Evolutionary conservation across 2,113 vertebrate genomes (phyloP), one percentile per base, ranked within the genome.

Genomic region (Falco punctatus): DNA sequence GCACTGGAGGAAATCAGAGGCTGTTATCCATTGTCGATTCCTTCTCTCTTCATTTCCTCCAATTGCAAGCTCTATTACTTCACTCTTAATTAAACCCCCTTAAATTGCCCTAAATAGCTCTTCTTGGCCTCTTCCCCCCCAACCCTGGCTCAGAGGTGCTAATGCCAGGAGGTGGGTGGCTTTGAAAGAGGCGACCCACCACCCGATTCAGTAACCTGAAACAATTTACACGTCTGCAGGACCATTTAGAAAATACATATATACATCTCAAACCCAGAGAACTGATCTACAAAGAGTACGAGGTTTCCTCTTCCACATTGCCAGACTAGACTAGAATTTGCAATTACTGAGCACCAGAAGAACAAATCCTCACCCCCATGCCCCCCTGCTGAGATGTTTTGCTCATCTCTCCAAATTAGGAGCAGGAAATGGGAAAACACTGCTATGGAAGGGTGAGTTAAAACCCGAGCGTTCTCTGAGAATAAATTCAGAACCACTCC

Each of bases 141-240:
- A 6, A 0, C 51, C 30, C 2, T 0, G 15, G 9, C 49, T 71
- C 57, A 35, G 57, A 48, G 73, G 33, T 3, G 1, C 32, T 78
- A 18, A 64, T 9, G 44, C 1, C 2, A 28, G 22, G 35, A 44
- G 38, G 42, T n/a, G 57, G 40, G 83, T 2, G 8, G 22, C 62
- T 51, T 32, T n/a, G 62, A 44, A 51, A 40, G 40, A 26, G 26
- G 12, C 57, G 18, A 27, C 40, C 32, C n/a, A 26, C 16, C 55
- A 13, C 7, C 24, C 5, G 0, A 9, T 64, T 40, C 48, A 59
- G 57, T 19, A 9, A 22, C 9, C 44, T 54, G 40, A 18, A 70
- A 61, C 11, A 18, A 23, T 19, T 35, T 28, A 19, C 2, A 1
- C 7, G 8, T 54, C 44, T 54, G 9, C n/a, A 65, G 67, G n/a